These are phyloP conservation scores for Archocentrus centrarchus DNA, from an alignment of 2,113 vertebrate genomes.

Conservation along the genomic window DNA sequence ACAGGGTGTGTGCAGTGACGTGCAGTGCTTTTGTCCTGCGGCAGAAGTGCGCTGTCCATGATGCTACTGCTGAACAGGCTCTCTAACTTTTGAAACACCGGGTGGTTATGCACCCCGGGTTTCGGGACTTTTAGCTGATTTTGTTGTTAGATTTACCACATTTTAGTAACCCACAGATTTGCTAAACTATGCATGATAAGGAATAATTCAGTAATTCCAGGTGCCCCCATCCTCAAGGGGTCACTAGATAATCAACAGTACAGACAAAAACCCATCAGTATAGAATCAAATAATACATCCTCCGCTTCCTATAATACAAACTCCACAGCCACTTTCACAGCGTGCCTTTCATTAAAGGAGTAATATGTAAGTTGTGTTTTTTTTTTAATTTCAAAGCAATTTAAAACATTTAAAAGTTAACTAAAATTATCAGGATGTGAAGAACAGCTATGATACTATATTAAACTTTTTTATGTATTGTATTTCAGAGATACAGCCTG, in stretches of 20 bases:
- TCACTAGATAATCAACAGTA: not conserved
- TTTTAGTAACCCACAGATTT: not conserved
- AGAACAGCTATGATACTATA: not conserved
- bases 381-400: not conserved
- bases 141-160: not conserved
- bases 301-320: not conserved
- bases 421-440: not conserved
- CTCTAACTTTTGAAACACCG: not conserved
- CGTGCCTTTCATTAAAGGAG: not conserved
- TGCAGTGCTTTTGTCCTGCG: not conserved
- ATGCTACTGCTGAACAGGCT: slow-evolving; percentile 2
- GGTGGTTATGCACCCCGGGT: no score
- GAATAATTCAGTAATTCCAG: not conserved
- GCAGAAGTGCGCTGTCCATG: slow-evolving; percentile 18
- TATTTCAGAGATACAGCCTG: no score
- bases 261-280: not conserved
- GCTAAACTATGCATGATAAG: not conserved
- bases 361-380: not conserved
- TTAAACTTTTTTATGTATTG: no score
- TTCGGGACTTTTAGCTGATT: not conserved
- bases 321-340: not conserved
- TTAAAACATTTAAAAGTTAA: not conserved
- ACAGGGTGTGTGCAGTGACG: not conserved
- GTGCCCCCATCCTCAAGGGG: not conserved
- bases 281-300: not conserved